These are phyloP conservation scores for Polymixis flavicincta DNA, from an alignment of 2,888 invertebrate species.

Conservation along the genomic window DNA sequence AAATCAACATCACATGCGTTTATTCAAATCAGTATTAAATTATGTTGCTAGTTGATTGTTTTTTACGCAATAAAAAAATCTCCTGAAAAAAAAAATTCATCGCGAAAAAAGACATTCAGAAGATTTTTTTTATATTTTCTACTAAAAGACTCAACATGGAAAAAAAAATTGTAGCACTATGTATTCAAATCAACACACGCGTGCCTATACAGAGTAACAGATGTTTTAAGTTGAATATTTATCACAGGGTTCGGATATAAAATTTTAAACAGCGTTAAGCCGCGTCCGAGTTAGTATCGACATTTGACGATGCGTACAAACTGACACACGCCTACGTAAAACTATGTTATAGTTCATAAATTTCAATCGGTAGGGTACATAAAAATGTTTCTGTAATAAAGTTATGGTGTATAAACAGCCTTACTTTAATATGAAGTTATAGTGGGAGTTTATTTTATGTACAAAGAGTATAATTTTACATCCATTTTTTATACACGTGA, in stretches of 20 bases:
- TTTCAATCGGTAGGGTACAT: slow-evolving; percentile 8
- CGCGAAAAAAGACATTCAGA: not conserved
- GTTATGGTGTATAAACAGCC: slow-evolving; percentile 14
- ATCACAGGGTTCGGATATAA: slow-evolving; percentile 28
- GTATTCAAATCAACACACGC: slow-evolving; percentile 26
- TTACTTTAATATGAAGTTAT: slow-evolving; percentile 24
- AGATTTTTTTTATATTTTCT: not conserved
- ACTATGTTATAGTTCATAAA: slow-evolving; percentile 27
- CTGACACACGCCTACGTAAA: slow-evolving; percentile 1
- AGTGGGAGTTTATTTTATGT: slow-evolving; percentile 3
- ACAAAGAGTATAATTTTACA: slow-evolving; percentile 26
- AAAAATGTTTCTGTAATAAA: slow-evolving; percentile 30
- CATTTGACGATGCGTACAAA: slow-evolving; percentile 7
- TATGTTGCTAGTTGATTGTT: too few species aligned
- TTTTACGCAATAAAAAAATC: not conserved
- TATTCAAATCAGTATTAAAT: too few species aligned
- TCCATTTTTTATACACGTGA: not conserved
- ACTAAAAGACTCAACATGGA: not conserved
- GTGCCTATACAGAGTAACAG: slow-evolving; percentile 4
- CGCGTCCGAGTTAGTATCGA: slow-evolving; percentile 14
- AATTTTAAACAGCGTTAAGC: slow-evolving; percentile 22
- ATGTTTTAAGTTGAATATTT: slow-evolving; percentile 46
- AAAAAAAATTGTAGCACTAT: slow-evolving; percentile 9
- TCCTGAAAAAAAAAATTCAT: not conserved
- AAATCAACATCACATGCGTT: too few species aligned